These are phyloP conservation scores for Murina feae DNA, from an alignment of 2,113 vertebrate species.

Conservation along the genomic window DNA sequence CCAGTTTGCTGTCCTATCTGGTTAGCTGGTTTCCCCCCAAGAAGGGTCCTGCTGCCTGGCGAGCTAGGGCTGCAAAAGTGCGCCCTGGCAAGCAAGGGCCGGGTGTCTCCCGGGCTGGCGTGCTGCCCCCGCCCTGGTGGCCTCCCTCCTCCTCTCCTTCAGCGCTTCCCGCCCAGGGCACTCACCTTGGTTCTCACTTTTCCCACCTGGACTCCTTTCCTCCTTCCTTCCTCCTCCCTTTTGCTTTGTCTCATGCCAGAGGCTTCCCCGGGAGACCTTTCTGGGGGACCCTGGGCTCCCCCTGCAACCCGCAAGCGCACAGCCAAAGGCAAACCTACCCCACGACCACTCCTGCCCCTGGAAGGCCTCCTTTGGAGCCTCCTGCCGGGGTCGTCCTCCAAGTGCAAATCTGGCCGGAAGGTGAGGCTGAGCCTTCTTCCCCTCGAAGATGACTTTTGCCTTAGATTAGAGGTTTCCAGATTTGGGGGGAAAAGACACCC, in stretches of 20 bases:
- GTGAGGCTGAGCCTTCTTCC: background rate
- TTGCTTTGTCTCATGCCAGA: background rate
- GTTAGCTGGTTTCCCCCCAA: conserved; percentile 47
- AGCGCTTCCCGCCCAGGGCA: background rate
- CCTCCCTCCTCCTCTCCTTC: background rate
- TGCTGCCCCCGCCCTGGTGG: background rate
- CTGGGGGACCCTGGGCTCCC: background rate
- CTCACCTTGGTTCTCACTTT: background rate
- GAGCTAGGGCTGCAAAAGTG: background rate
- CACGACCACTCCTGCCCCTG: background rate
- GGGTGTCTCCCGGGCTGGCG: background rate
- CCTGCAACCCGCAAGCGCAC: background rate
- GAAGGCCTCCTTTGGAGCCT: background rate
- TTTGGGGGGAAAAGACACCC: background rate
- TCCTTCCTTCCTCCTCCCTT: background rate
- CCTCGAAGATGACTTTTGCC: background rate
- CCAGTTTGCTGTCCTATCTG: conserved; percentile 49
- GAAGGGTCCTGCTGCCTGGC: background rate
- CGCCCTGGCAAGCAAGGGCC: background rate
- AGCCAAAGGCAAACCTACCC: background rate
- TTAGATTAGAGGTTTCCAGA: background rate
- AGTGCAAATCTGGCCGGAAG: background rate
- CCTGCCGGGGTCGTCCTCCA: background rate
- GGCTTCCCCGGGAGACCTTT: background rate
- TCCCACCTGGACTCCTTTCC: background rate